Evolutionary conservation across 1,140 invertebrate species (phyloP).

Genomic region (Aleiodes sp.): DNA sequence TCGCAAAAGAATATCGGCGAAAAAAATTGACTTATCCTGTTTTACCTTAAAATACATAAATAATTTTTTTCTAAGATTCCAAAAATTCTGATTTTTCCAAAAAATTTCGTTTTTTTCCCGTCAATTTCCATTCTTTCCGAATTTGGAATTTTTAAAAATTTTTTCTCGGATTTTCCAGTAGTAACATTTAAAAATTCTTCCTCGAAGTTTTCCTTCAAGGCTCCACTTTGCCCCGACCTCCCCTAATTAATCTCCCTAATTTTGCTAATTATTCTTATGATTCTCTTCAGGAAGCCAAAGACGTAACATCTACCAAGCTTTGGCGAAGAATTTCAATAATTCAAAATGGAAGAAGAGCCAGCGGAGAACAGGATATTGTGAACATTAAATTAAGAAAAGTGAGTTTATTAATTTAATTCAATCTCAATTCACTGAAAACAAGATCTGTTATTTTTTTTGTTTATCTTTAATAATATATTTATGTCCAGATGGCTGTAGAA

Average conservation of each 20-base stretch:
- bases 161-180: too few species aligned
- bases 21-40: too few species aligned
- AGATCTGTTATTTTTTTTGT: background rate
- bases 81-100: too few species aligned
- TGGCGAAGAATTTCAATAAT: constrained; percentile 90
- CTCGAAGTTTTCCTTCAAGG: too few species aligned
- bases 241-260: too few species aligned
- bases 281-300: constrained; percentile 78
- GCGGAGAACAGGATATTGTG: constrained; percentile 83
- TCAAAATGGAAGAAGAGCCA: constrained; percentile 73
- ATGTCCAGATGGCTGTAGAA: constrained; percentile 85
- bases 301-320: constrained; percentile 84
- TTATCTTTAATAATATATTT: constrained; percentile 10
- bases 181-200: too few species aligned
- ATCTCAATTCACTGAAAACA: background rate
- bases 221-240: too few species aligned
- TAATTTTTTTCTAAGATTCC: too few species aligned
- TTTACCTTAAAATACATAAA: too few species aligned
- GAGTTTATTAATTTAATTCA: constrained; percentile 22
- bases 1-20: background rate
- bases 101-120: too few species aligned
- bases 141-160: too few species aligned
- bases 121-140: too few species aligned
- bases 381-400: constrained; percentile 87
- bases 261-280: background rate